Percentiles rank a stretch among this genome's conserved stretches.
These are phyloP conservation scores for Lasioglossum marginatum DNA, from an alignment of 2,888 invertebrate genomes.

Conservation along the genomic window DNA sequence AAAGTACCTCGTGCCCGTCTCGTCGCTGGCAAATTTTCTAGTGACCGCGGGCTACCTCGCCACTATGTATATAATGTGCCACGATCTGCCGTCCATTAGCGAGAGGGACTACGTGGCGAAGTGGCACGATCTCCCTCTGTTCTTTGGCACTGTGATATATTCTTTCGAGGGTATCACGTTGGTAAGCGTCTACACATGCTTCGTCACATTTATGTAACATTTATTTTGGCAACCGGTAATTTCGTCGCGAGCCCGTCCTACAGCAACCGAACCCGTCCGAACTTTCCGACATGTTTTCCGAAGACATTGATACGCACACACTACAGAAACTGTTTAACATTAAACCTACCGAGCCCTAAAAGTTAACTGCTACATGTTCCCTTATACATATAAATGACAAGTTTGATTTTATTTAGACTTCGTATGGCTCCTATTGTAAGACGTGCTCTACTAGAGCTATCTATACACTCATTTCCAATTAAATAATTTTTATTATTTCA, in stretches of 20 bases:
- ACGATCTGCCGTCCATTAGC: conserved; percentile 89
- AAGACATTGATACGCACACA: not conserved
- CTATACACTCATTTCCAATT: no score
- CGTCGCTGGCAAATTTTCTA: conserved; percentile 91
- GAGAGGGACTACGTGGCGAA: conserved; percentile 88
- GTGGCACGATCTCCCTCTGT: conserved; percentile 91
- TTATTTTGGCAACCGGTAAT: conserved; percentile 31
- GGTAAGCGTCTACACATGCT: conserved; percentile 85
- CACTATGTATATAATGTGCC: conserved; percentile 91
- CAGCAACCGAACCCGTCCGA: not conserved
- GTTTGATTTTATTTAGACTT: no score
- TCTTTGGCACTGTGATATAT: conserved; percentile 98
- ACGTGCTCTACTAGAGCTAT: no score
- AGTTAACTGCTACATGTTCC: no score
- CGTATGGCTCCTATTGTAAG: no score
- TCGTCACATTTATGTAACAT: conserved; percentile 36
- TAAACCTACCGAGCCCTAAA: no score
- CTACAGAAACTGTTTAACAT: not conserved
- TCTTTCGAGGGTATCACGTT: conserved; percentile 98
- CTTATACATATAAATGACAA: no score
- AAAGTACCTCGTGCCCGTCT: conserved; percentile 91
- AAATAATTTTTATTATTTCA: no score
- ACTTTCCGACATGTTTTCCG: no score
- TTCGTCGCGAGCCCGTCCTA: not conserved
- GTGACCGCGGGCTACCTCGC: conserved; percentile 91